Conservation (phyloP, 2,797 vertebrate genomes). For the Rhinella marina region DNA sequence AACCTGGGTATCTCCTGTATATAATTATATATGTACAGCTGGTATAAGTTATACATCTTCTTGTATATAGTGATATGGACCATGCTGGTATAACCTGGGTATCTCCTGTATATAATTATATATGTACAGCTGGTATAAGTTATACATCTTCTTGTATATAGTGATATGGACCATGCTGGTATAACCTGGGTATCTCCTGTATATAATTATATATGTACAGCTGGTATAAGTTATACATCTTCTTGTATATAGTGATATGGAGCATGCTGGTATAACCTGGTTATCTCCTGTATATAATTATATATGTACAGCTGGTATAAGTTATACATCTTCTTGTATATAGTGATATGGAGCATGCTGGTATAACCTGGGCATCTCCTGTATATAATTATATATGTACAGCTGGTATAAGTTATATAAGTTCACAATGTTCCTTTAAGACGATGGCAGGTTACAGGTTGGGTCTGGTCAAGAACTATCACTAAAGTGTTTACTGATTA, state of each 20-base stretch:
- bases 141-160: neutral
- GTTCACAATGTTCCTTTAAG: neutral
- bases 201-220: neutral
- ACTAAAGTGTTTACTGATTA: constrained; percentile 36
- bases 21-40: neutral
- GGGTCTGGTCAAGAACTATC: neutral
- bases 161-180: neutral
- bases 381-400: neutral
- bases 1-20: neutral
- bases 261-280: neutral
- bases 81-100: neutral
- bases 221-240: neutral
- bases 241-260: neutral
- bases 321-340: neutral
- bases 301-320: neutral
- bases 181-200: neutral
- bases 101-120: neutral
- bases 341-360: neutral
- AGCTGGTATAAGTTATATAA: neutral
- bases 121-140: neutral
- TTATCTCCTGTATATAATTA: neutral
- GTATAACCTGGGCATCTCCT: neutral
- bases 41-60: neutral
- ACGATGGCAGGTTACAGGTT: neutral
- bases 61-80: neutral